Evolutionary conservation across 2,113 vertebrate genomes (phyloP).

Genomic region (Glareola pratincola): DNA sequence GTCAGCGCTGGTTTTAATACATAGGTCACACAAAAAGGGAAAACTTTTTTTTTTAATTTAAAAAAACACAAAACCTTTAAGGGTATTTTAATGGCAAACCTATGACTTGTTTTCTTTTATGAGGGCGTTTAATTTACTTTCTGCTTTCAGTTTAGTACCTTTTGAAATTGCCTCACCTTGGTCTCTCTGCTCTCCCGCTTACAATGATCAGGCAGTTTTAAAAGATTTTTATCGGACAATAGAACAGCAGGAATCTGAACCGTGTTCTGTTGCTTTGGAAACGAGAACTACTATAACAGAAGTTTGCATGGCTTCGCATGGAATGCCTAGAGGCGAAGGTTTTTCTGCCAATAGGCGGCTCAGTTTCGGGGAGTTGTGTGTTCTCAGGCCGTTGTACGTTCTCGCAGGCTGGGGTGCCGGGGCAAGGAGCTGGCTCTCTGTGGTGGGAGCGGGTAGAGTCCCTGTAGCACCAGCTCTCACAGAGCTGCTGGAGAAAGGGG

Average conservation of each 20-base stretch:
- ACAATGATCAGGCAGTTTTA: not conserved
- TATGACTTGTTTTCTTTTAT: not conserved
- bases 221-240: not conserved
- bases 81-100: not conserved
- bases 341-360: not conserved
- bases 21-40: not conserved
- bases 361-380: not conserved
- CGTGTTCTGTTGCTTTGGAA: constrained; percentile 42
- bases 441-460: not conserved
- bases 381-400: not conserved
- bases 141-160: not conserved
- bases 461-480: not conserved
- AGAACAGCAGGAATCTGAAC: not conserved
- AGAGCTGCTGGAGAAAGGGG: not conserved
- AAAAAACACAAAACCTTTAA: not conserved
- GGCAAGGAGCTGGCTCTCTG: not conserved
- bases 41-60: not conserved
- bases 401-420: not conserved
- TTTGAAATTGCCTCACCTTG: not conserved
- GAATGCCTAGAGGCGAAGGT: not conserved
- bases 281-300: not conserved
- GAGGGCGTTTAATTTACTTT: not conserved
- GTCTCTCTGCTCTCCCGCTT: not conserved
- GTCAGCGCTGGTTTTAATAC: not conserved
- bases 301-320: not conserved